A percentile compares a stretch with the other conserved stretches of the same genome.
These are phyloP conservation scores for Rhamphomyia laevipes DNA, from an alignment of 2,888 invertebrate genomes.

Conservation along the genomic window DNA sequence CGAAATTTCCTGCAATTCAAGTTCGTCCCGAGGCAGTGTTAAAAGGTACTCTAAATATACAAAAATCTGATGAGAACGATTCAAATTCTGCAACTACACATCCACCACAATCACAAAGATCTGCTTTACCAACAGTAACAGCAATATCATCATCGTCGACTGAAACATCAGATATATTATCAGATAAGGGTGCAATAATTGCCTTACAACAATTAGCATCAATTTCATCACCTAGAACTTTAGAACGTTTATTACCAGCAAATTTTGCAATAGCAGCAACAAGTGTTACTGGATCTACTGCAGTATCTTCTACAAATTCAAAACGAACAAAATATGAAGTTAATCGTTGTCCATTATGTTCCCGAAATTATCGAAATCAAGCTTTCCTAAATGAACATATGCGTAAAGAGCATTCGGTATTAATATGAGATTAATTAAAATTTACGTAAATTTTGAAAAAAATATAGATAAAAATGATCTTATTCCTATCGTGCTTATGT, in stretches of 20 bases:
- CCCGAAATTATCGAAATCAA: constrained; percentile 34
- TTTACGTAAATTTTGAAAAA: no score
- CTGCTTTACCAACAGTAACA: not conserved
- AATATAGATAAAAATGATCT: no score
- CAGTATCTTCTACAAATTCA: not conserved
- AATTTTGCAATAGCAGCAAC: not conserved
- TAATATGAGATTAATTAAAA: constrained; percentile 22
- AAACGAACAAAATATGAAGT: constrained; percentile 24
- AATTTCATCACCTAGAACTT: constrained; percentile 26
- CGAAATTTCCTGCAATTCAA: not conserved
- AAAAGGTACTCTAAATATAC: not conserved
- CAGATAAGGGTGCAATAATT: constrained; percentile 22
- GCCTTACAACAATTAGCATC: constrained; percentile 33
- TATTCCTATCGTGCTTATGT: no score
- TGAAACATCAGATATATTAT: not conserved
- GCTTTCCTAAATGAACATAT: constrained; percentile 37
- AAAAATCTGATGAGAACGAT: not conserved
- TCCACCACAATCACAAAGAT: not conserved
- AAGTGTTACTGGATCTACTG: not conserved
- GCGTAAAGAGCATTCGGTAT: constrained; percentile 36
- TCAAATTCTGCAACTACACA: not conserved
- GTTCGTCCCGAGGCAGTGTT: not conserved
- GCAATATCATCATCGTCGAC: not conserved
- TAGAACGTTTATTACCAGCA: constrained; percentile 25
- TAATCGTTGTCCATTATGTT: constrained; percentile 35